These are phyloP conservation scores for Epirrhoe alternata DNA, from an alignment of 2,888 invertebrate genomes.

Conservation along the genomic window DNA sequence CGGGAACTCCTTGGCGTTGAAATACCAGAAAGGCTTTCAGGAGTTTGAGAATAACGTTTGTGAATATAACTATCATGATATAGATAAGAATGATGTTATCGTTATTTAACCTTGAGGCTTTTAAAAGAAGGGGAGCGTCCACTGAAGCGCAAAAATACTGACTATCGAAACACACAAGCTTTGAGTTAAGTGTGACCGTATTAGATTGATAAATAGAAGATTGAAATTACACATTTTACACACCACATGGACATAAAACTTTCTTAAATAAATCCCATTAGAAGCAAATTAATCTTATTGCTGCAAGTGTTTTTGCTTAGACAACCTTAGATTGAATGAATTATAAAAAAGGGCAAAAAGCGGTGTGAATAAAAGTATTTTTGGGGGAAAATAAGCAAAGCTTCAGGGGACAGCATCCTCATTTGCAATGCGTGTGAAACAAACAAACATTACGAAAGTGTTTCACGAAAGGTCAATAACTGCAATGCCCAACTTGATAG, in stretches of 20 bases:
- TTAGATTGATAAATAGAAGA: background rate
- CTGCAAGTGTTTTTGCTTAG: too few species aligned
- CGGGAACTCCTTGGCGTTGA: conserved; percentile 70
- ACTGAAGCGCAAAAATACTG: conserved; percentile 7
- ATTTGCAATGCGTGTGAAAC: conserved; percentile 13
- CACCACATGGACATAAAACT: background rate
- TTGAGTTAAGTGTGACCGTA: background rate
- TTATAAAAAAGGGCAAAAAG: too few species aligned
- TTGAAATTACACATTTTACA: background rate
- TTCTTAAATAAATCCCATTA: too few species aligned
- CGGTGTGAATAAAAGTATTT: too few species aligned
- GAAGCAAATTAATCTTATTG: too few species aligned
- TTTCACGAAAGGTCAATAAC: conserved; percentile 24
- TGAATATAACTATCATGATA: conserved; percentile 56
- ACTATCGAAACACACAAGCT: background rate
- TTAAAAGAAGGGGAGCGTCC: conserved; percentile 18
- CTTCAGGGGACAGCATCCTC: conserved; percentile 2
- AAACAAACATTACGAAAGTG: conserved; percentile 22
- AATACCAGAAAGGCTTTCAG: conserved; percentile 75
- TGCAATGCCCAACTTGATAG: conserved; percentile 31
- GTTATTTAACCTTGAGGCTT: conserved; percentile 51
- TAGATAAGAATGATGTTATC: conserved; percentile 62
- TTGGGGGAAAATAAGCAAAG: background rate
- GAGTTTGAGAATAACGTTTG: conserved; percentile 48
- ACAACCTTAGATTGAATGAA: too few species aligned